Conservation (phyloP, 2,113 vertebrate species). For the Acrocephalus kingi region DNA sequence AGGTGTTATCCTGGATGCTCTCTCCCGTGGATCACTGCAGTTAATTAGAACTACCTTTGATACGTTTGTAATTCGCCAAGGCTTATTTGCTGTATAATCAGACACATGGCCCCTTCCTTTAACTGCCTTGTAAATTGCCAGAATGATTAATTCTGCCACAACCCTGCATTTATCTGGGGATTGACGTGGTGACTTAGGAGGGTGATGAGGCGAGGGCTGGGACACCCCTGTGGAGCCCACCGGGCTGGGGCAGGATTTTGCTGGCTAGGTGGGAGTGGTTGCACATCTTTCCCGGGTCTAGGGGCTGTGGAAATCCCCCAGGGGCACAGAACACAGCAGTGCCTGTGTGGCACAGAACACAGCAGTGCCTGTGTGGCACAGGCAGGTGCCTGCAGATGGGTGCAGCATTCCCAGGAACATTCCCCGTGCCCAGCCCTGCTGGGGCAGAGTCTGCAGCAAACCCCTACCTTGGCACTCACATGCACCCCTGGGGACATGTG, state of each 20-base stretch:
- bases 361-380: accelerated
- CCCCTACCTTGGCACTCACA: accelerated
- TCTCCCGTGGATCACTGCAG: not conserved
- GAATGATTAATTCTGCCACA: not conserved
- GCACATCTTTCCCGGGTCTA: not conserved
- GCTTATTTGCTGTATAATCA: constrained; percentile 30
- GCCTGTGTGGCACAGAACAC: not conserved
- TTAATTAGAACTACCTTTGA: not conserved
- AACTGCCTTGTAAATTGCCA: not conserved
- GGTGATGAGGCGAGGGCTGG: accelerated
- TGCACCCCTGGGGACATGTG: accelerated
- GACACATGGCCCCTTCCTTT: not conserved
- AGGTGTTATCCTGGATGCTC: not conserved
- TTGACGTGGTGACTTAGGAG: not conserved
- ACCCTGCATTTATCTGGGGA: not conserved
- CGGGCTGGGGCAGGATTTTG: not conserved
- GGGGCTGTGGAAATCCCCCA: accelerated
- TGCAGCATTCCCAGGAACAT: not conserved
- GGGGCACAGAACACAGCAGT: not conserved
- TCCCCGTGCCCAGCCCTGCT: accelerated
- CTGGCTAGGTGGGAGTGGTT: too few species aligned
- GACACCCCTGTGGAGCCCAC: not conserved
- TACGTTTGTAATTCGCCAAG: not conserved
- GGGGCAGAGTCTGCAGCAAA: not conserved
- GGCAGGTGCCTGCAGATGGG: accelerated